phyloP scores from a whole-genome alignment of 2,888 invertebrate species.

The Taphrorychus bicolor region DNA sequence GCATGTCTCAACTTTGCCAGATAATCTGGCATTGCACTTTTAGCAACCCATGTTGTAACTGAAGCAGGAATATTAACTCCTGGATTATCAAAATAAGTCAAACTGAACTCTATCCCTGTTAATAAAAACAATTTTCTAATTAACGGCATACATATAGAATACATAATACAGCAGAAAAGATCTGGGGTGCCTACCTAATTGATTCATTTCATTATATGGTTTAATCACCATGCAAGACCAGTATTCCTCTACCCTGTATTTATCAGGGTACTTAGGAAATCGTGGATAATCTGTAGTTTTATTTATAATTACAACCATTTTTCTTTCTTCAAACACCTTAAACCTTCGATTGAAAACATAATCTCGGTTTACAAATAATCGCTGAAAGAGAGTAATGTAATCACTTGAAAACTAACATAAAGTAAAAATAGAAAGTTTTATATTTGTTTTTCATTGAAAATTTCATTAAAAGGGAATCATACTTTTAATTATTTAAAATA shows the following conservation, averaged over 20 bases:
- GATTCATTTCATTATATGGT: constrained; percentile 67
- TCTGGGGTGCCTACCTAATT: constrained; percentile 65
- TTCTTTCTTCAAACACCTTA: constrained; percentile 64
- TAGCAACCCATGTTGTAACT: constrained; percentile 77
- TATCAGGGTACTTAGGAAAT: constrained; percentile 71
- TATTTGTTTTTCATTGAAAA: no score
- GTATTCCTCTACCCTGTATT: constrained; percentile 79
- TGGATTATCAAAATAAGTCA: constrained; percentile 90
- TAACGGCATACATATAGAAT: no score
- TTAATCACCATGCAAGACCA: constrained; percentile 89
- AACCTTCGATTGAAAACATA: constrained; percentile 83
- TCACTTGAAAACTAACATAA: neutral
- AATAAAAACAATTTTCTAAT: neutral
- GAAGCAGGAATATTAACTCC: constrained; percentile 77
- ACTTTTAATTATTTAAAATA: neutral
- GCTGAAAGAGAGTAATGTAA: constrained; percentile 61
- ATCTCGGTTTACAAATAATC: constrained; percentile 84
- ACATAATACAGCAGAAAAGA: no score
- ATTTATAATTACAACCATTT: constrained; percentile 68
- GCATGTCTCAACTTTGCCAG: constrained; percentile 73
- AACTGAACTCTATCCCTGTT: constrained; percentile 77
- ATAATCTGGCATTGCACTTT: constrained; percentile 80
- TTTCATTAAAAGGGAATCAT: no score
- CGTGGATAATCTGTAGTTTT: constrained; percentile 73
- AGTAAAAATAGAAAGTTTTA: no score